Percentiles rank a stretch among this genome's conserved stretches.
These are phyloP conservation scores for Ariolimax columbianus DNA, from an alignment of 2,888 invertebrate species.

Conservation along the genomic window DNA sequence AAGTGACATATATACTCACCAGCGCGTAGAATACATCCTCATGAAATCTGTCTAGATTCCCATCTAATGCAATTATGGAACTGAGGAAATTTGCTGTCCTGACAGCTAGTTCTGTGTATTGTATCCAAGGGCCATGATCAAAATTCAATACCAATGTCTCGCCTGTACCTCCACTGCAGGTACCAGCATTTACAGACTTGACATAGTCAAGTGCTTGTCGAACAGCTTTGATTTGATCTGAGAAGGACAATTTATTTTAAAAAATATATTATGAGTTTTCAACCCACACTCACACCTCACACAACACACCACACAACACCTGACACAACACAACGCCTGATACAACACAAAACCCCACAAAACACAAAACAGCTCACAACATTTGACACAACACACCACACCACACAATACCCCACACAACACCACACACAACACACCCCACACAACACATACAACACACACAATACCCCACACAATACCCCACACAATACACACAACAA, in stretches of 20 bases:
- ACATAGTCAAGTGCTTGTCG: slow-evolving; percentile 71
- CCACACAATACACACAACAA: too few relatives aligned
- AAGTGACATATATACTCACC: slow-evolving; percentile 18
- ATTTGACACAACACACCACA: too few relatives aligned
- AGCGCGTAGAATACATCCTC: slow-evolving; percentile 45
- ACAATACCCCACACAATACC: too few relatives aligned
- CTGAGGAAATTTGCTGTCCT: slow-evolving; percentile 73
- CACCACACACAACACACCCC: too few relatives aligned
- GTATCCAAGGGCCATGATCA: slow-evolving; percentile 67
- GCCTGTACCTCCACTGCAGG: slow-evolving; percentile 69
- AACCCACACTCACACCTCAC: too few relatives aligned
- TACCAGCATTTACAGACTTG: slow-evolving; percentile 57
- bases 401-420: too few relatives aligned
- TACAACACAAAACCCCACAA: too few relatives aligned
- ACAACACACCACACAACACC: too few relatives aligned
- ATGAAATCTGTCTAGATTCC: slow-evolving; percentile 15
- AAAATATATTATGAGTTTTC: too few relatives aligned
- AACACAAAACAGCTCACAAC: too few relatives aligned
- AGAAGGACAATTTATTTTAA: background rate
- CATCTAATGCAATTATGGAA: slow-evolving; percentile 58
- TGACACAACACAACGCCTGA: too few relatives aligned
- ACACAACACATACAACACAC: too few relatives aligned
- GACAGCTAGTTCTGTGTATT: slow-evolving; percentile 69
- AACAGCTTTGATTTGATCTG: slow-evolving; percentile 56
- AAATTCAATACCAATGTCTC: slow-evolving; percentile 68